Conservation (phyloP, 2,113 vertebrate genomes). For the Protobothrops mucrosquamatus region DNA sequence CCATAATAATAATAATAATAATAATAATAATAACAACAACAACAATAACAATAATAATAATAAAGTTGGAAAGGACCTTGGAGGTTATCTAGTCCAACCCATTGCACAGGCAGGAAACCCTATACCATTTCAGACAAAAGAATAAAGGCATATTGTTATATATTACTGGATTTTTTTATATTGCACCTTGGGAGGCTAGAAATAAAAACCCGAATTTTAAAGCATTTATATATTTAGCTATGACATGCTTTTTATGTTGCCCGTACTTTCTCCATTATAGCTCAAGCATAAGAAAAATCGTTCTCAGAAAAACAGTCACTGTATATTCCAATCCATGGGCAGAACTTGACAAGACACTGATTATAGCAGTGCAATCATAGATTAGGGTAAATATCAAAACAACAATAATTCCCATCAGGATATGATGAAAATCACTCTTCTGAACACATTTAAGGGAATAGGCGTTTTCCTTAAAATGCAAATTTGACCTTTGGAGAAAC, state of each 20-base stretch:
- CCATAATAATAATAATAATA: no score
- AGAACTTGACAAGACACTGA: neutral
- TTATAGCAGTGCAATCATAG: neutral
- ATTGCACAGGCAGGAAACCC: no score
- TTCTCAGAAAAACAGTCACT: neutral
- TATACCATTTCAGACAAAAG: no score
- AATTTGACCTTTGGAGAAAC: neutral
- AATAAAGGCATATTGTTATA: neutral
- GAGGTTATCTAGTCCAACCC: no score
- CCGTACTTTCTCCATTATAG: neutral
- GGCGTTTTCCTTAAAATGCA: neutral
- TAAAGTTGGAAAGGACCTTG: no score
- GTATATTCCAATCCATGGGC: neutral
- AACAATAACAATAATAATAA: no score
- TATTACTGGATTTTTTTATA: slow-evolving; percentile 51
- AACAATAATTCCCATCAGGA: neutral
- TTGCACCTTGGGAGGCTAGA: slow-evolving; percentile 30
- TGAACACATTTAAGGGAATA: neutral
- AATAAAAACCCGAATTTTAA: slow-evolving; percentile 18
- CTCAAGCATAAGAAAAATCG: neutral
- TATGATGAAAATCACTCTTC: neutral
- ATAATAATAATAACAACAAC: no score
- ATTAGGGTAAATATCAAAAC: neutral
- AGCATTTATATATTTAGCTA: neutral
- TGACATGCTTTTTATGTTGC: neutral